Evolutionary conservation across 2,797 vertebrate species (phyloP).

Genomic region (Onychomys torridus): DNA sequence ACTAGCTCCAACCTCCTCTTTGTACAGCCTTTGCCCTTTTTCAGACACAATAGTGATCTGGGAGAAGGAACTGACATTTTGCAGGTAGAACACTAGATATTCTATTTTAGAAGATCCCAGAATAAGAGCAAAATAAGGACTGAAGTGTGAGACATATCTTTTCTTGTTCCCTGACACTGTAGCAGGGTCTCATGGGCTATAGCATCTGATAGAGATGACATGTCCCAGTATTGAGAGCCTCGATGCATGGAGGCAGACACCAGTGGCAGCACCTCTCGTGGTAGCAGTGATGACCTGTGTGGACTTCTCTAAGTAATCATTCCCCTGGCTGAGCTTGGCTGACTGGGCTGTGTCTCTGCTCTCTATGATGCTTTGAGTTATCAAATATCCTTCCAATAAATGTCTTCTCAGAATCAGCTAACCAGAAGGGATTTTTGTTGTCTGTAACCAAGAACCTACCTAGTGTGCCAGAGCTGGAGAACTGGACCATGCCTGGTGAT

Average conservation of each 20-base stretch:
- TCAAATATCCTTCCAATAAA: neutral
- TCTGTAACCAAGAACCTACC: neutral
- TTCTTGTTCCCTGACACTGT: neutral
- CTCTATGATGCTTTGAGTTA: neutral
- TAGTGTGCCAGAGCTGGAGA: neutral
- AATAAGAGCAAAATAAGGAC: neutral
- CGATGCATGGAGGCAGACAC: neutral
- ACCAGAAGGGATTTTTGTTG: conserved; percentile 8
- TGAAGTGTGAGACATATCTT: neutral
- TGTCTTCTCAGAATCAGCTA: neutral
- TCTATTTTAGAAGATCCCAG: neutral
- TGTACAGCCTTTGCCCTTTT: neutral
- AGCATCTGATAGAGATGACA: no score
- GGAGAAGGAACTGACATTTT: neutral
- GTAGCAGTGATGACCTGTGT: no score
- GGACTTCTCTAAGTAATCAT: neutral
- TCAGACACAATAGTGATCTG: neutral
- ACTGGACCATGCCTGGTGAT: neutral
- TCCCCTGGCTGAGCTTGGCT: neutral
- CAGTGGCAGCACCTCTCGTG: neutral
- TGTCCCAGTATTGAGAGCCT: neutral
- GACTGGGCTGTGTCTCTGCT: neutral
- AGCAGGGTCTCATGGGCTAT: neutral
- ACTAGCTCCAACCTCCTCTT: neutral
- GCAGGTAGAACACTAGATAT: neutral